Percentiles rank a stretch among this genome's conserved stretches.
phyloP scores from a whole-genome alignment of 2,113 vertebrate genomes.

The Sinosuthora webbiana region DNA sequence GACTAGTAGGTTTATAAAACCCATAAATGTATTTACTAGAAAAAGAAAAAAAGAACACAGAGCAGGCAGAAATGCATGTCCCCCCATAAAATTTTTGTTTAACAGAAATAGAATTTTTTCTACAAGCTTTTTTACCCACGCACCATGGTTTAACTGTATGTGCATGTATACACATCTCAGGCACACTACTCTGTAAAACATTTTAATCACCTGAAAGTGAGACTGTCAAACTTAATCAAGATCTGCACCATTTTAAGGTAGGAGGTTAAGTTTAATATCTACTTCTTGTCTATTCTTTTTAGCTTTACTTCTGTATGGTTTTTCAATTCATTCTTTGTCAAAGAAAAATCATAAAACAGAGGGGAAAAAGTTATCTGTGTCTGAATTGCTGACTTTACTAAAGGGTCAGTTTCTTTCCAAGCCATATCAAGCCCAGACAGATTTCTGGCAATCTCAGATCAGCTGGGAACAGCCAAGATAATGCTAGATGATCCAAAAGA shows the following conservation, averaged over 20 bases:
- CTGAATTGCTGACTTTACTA: not conserved
- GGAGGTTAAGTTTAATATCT: not conserved
- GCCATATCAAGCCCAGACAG: not conserved
- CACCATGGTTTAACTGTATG: not conserved
- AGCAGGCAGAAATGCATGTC: not conserved
- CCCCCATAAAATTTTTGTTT: not conserved
- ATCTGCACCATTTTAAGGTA: not conserved
- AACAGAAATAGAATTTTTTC: not conserved
- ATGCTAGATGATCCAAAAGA: slow-evolving; percentile 48
- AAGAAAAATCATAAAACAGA: not conserved
- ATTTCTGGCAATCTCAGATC: slow-evolving; percentile 24
- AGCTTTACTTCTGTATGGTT: not conserved
- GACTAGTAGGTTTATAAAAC: not conserved
- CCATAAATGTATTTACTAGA: not conserved
- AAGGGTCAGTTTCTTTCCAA: slow-evolving; percentile 41
- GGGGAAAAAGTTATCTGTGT: not conserved
- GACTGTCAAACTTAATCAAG: not conserved
- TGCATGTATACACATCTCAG: not conserved
- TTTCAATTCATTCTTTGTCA: not conserved
- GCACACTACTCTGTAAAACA: not conserved
- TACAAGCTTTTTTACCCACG: not conserved
- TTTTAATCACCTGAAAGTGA: not conserved
- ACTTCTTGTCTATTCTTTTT: not conserved
- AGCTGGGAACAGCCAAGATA: not conserved
- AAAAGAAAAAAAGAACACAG: not conserved